phyloP scores from a whole-genome alignment of 2,888 invertebrate species.

The Alentia gelatinosa region DNA sequence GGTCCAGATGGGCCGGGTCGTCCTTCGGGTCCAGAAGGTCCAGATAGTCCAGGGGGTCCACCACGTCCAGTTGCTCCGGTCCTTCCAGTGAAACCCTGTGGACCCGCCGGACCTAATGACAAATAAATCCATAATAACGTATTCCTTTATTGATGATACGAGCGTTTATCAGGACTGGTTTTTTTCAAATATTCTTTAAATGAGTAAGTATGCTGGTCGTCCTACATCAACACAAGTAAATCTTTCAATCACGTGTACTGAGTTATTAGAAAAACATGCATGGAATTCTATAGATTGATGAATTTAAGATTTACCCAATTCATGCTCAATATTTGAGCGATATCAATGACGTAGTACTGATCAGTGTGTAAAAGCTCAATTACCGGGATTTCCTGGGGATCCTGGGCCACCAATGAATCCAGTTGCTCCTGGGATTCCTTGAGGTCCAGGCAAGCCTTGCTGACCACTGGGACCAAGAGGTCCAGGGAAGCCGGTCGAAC shows the following conservation, averaged over 20 bases:
- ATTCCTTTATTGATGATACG: too few species aligned
- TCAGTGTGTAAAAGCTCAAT: neutral
- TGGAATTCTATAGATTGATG: too few species aligned
- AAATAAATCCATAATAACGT: neutral
- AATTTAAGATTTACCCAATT: neutral
- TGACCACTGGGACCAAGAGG: slow-evolving; percentile 66
- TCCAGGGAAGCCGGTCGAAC: slow-evolving; percentile 61
- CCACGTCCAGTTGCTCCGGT: slow-evolving; percentile 16
- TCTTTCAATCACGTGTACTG: too few species aligned
- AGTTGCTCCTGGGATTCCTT: slow-evolving; percentile 40
- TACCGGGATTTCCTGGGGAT: neutral
- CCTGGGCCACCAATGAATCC: neutral
- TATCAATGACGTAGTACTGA: too few species aligned
- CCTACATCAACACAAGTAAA: neutral
- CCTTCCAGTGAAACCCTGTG: slow-evolving; percentile 14
- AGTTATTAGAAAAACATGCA: too few species aligned
- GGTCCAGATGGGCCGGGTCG: neutral
- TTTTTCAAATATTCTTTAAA: too few species aligned
- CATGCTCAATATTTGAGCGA: neutral
- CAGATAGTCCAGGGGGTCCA: slow-evolving; percentile 45
- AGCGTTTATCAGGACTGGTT: too few species aligned
- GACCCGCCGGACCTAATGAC: slow-evolving; percentile 55
- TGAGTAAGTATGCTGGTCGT: neutral
- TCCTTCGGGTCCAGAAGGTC: slow-evolving; percentile 49
- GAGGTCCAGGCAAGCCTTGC: slow-evolving; percentile 50